These are phyloP conservation scores for Drosophila aff. DNA, from an alignment of 1,140 invertebrate species.

Conservation along the genomic window DNA sequence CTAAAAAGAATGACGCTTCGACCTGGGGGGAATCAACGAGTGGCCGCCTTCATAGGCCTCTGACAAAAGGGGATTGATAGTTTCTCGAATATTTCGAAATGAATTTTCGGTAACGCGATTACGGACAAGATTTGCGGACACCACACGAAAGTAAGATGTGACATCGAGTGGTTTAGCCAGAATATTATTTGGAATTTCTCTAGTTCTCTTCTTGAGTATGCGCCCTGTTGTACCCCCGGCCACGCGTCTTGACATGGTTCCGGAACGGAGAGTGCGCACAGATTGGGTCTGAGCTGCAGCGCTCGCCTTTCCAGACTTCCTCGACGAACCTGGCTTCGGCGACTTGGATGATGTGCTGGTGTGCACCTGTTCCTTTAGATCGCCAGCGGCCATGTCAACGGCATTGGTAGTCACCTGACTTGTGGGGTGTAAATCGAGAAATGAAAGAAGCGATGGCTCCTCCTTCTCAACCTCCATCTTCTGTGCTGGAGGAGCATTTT, in stretches of 20 bases:
- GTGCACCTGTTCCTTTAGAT: background rate
- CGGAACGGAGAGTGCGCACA: background rate
- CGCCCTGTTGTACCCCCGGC: background rate
- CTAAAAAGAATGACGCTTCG: too few relatives aligned
- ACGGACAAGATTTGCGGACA: slow-evolving; percentile 6
- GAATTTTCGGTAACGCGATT: slow-evolving; percentile 8
- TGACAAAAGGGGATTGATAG: slow-evolving; percentile 22
- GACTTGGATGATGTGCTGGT: background rate
- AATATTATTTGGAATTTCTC: background rate
- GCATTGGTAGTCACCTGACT: background rate
- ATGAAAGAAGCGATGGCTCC: background rate
- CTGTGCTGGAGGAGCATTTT: too few relatives aligned
- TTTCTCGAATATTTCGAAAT: slow-evolving; percentile 13
- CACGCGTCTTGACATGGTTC: background rate
- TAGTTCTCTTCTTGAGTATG: background rate
- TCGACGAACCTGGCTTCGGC: background rate
- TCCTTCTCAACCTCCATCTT: background rate
- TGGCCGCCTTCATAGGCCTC: background rate
- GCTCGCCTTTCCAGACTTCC: background rate
- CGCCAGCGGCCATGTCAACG: background rate
- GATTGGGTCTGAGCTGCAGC: background rate
- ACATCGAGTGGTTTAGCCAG: slow-evolving; percentile 4
- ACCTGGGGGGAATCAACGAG: background rate
- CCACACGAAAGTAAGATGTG: slow-evolving; percentile 15
- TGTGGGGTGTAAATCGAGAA: background rate